Evolutionary conservation across 2,888 invertebrate species (phyloP).

Genomic region (Odontomyia ornata): DNA sequence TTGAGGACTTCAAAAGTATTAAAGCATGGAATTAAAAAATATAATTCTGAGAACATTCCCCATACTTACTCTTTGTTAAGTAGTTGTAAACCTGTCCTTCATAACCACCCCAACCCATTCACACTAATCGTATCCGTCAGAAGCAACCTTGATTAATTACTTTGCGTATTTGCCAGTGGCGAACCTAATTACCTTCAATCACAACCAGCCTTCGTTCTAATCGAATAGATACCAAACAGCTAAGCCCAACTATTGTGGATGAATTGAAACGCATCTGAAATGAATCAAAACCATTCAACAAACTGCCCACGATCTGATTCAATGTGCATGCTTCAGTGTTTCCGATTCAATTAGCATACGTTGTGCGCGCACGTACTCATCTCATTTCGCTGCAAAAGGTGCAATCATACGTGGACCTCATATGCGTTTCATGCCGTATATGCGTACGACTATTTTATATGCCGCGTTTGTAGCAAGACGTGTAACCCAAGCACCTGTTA

Average conservation of each 20-base stretch:
- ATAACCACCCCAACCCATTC: no score
- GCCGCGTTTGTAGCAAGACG: no score
- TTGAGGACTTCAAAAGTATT: no score
- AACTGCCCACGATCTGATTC: neutral
- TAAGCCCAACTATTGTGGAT: neutral
- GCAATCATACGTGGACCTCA: neutral
- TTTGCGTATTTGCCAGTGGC: neutral
- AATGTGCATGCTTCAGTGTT: constrained; percentile 38
- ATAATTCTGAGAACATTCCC: no score
- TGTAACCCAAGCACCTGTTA: no score
- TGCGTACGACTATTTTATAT: neutral
- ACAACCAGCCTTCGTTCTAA: constrained; percentile 19
- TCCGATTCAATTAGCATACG: constrained; percentile 32
- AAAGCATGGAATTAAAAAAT: no score
- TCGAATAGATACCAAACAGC: constrained; percentile 23
- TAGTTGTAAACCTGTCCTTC: no score
- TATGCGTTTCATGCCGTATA: neutral
- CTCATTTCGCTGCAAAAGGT: neutral
- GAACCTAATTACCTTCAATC: constrained; percentile 17
- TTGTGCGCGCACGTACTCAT: constrained; percentile 30
- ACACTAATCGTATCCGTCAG: neutral
- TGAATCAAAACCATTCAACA: neutral
- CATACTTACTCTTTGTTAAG: no score
- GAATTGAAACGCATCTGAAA: constrained; percentile 34
- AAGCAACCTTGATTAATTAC: constrained; percentile 4